phyloP scores from a whole-genome alignment of 2,888 invertebrate genomes.

The Philhelius pedissequus region DNA sequence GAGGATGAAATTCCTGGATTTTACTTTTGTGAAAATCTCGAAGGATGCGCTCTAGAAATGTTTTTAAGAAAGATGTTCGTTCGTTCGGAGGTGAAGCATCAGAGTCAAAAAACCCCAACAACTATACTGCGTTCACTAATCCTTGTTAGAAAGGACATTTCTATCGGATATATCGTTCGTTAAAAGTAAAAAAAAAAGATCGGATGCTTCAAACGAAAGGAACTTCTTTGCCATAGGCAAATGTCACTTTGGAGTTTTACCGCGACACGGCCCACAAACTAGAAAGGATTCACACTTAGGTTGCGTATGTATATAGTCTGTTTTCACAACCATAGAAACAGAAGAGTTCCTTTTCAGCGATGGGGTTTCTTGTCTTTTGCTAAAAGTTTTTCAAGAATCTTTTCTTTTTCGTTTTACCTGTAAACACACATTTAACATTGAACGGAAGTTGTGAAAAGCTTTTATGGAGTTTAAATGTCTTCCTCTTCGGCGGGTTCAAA shows the following conservation, averaged over 20 bases:
- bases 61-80: neutral
- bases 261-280: neutral
- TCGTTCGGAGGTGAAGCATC: constrained; percentile 1
- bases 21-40: neutral
- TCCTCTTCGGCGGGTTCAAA: neutral
- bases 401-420: neutral
- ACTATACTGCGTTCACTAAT: constrained; percentile 15
- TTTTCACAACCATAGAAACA: neutral
- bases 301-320: neutral
- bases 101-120: constrained; percentile 10
- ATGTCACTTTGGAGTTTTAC: constrained; percentile 5
- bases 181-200: neutral
- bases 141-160: constrained; percentile 7
- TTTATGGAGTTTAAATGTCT: constrained; percentile 23
- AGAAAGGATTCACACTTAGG: constrained; percentile 13
- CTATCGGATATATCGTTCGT: neutral
- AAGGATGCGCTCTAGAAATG: constrained; percentile 1
- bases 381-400: constrained; percentile 2
- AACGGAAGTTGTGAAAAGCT: constrained; percentile 20
- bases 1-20: neutral
- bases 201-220: neutral
- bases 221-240: constrained; percentile 8
- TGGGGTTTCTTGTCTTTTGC: neutral
- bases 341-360: neutral
- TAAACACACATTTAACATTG: neutral